Evolutionary conservation across 1,140 invertebrate species (phyloP).

Genomic region (Pseudobourletiella spinata): DNA sequence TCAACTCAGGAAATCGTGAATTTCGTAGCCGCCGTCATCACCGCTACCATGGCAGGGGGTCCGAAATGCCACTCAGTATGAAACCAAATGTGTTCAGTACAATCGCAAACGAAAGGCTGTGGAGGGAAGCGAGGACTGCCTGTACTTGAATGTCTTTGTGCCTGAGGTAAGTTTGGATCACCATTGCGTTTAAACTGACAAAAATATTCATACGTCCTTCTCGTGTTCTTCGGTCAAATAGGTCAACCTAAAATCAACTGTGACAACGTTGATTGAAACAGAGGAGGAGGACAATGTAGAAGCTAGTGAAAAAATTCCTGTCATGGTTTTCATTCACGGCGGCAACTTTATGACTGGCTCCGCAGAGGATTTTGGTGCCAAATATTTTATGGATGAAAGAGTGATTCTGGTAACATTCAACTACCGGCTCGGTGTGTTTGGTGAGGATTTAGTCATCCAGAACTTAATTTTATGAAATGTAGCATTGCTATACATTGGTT

Average conservation of each 20-base stretch:
- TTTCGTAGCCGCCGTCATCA: constrained; percentile 3
- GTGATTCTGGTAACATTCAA: constrained; percentile 17
- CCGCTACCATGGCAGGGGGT: constrained; percentile 22
- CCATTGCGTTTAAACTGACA: too few species aligned
- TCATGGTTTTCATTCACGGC: constrained; percentile 22
- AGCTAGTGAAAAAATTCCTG: background rate
- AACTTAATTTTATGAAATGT: too few species aligned
- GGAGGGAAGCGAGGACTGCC: constrained; percentile 20
- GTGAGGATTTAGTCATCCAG: too few species aligned
- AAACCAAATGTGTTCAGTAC: constrained; percentile 15
- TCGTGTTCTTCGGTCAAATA: background rate
- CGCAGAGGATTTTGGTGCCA: constrained; percentile 9
- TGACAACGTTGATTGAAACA: background rate
- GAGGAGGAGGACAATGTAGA: background rate
- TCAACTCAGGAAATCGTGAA: too few species aligned
- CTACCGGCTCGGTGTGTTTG: constrained; percentile 18
- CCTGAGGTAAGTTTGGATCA: constrained; percentile 17
- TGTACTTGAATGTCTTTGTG: constrained; percentile 20
- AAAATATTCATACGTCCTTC: too few species aligned
- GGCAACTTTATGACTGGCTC: constrained; percentile 7
- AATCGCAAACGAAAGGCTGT: background rate
- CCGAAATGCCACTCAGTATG: constrained; percentile 8
- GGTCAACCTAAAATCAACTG: background rate
- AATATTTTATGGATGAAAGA: constrained; percentile 23
- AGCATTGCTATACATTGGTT: too few species aligned